A percentile compares a stretch with the other conserved stretches of the same genome.
These are phyloP conservation scores for Spodoptera frugiperda DNA, from an alignment of 1,140 invertebrate species.

Conservation along the genomic window DNA sequence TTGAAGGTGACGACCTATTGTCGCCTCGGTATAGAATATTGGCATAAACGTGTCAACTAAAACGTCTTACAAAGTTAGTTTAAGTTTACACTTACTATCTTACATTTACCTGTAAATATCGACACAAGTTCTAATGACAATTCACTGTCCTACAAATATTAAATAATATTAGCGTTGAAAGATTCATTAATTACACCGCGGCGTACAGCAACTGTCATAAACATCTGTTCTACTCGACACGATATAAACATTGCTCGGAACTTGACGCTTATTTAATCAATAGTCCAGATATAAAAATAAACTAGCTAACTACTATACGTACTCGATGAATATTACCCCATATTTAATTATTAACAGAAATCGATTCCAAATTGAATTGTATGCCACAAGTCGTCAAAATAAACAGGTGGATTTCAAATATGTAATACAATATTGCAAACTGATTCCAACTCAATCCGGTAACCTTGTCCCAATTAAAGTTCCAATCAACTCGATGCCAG, in stretches of 20 bases:
- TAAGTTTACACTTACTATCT: too few relatives aligned
- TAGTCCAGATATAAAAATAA: slow-evolving; percentile 22
- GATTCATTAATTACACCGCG: slow-evolving; percentile 11
- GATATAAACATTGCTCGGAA: slow-evolving; percentile 32
- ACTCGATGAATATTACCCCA: not conserved
- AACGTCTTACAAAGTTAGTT: too few relatives aligned
- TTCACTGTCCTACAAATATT: not conserved
- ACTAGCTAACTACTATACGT: not conserved
- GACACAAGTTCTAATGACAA: not conserved
- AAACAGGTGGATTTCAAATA: slow-evolving; percentile 21
- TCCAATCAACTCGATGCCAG: slow-evolving; percentile 66
- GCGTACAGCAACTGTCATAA: slow-evolving; percentile 17
- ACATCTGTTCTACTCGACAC: slow-evolving; percentile 25
- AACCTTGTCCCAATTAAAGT: slow-evolving; percentile 83
- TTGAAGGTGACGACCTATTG: too few relatives aligned
- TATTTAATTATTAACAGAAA: not conserved
- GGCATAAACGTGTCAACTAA: too few relatives aligned
- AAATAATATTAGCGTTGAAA: not conserved
- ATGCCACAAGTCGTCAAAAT: not conserved
- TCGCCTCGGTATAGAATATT: too few relatives aligned
- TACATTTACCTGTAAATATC: too few relatives aligned
- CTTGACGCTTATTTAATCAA: slow-evolving; percentile 35
- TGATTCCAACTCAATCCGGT: slow-evolving; percentile 48
- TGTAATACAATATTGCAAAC: slow-evolving; percentile 27
- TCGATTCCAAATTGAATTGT: not conserved